These are phyloP conservation scores for Disparrhopalites patrizii DNA, from an alignment of 2,888 invertebrate genomes.

Conservation along the genomic window DNA sequence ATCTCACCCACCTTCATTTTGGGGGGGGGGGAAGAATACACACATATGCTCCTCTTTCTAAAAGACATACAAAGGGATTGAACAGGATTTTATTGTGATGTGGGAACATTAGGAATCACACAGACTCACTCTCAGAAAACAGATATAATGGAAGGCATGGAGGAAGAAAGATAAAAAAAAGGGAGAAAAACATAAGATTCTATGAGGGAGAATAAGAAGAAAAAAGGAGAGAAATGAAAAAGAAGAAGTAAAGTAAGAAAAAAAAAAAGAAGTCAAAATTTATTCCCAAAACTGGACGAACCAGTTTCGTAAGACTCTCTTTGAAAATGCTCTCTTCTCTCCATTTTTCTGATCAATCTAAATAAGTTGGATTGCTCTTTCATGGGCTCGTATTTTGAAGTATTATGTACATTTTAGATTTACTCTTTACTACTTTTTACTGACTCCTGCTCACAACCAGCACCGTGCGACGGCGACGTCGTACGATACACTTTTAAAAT, in stretches of 20 bases:
- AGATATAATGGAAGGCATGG: not conserved
- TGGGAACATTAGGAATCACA: too few species aligned
- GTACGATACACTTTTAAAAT: too few species aligned
- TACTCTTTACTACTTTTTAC: too few species aligned
- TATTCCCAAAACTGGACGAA: conserved; percentile 49
- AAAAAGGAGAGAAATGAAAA: conserved; percentile 18
- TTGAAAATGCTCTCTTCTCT: conserved; percentile 40
- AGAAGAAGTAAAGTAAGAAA: conserved; percentile 8
- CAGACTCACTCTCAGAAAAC: not conserved
- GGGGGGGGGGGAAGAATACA: not conserved
- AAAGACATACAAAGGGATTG: too few species aligned
- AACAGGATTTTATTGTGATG: too few species aligned
- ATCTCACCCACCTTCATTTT: too few species aligned
- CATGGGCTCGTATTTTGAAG: conserved; percentile 5
- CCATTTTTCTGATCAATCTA: conserved; percentile 47
- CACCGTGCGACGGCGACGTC: too few species aligned
- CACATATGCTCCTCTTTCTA: too few species aligned
- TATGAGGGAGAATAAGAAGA: conserved; percentile 12
- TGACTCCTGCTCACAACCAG: too few species aligned
- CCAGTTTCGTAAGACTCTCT: conserved; percentile 44
- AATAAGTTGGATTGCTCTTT: conserved; percentile 32
- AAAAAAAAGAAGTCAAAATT: conserved; percentile 44
- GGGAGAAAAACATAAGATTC: not conserved
- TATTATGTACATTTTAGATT: not conserved
- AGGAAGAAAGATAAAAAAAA: not conserved